Evolutionary conservation across 2,113 vertebrate genomes (phyloP).

Genomic region (Diadophis punctatus): DNA sequence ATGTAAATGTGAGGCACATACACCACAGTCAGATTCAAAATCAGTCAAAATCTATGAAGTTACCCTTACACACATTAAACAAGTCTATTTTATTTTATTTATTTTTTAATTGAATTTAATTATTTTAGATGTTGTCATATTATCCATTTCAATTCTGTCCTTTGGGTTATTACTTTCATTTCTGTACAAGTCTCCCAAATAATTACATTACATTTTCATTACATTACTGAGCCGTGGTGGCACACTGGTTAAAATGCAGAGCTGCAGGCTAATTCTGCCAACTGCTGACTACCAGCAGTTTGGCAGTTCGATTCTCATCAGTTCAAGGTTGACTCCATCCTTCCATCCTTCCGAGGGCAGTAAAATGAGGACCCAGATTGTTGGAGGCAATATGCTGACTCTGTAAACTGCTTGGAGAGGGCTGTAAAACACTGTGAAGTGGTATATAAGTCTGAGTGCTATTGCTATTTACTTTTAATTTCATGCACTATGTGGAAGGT

Average conservation of each 20-base stretch:
- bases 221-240: no score
- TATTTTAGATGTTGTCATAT: neutral
- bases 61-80: neutral
- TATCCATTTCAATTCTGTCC: neutral
- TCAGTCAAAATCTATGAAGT: neutral
- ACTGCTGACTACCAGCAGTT: no score
- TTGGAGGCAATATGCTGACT: no score
- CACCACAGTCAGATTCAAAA: neutral
- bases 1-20: neutral
- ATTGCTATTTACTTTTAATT: neutral
- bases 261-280: no score
- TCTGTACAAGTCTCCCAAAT: neutral
- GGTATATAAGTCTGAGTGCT: no score
- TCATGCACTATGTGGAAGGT: neutral
- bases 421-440: no score
- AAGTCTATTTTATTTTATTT: neutral
- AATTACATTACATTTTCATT: neutral
- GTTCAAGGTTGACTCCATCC: no score
- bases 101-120: neutral
- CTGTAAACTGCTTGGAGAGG: no score
- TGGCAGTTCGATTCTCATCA: no score
- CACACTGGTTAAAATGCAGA: no score
- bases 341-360: no score
- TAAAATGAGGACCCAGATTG: no score
- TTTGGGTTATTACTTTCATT: neutral